These are phyloP conservation scores for Pogonocherus hispidulus DNA, from an alignment of 2,888 invertebrate genomes.

Conservation along the genomic window DNA sequence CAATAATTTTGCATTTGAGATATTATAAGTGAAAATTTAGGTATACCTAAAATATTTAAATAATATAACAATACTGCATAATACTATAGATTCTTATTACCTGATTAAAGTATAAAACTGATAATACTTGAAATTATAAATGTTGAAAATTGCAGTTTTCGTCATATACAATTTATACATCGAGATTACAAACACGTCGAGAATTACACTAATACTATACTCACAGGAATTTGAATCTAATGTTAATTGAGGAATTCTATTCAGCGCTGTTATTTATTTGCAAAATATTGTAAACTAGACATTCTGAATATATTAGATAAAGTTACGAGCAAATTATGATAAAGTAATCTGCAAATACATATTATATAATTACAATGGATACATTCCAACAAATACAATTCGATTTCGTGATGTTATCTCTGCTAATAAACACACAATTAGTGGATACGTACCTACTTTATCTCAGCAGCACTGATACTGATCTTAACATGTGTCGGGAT, in stretches of 20 bases:
- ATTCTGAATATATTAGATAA: not conserved
- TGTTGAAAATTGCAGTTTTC: not conserved
- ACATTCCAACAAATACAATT: conserved; percentile 4
- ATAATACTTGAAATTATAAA: not conserved
- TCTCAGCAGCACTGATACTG: conserved; percentile 47
- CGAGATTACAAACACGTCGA: no score
- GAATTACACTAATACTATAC: no score
- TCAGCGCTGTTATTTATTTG: not conserved
- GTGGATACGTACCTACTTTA: conserved; percentile 23
- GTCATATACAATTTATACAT: not conserved
- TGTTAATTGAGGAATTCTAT: not conserved
- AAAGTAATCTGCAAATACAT: not conserved
- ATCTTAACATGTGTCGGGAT: conserved; percentile 56
- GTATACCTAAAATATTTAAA: no score
- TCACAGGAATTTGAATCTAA: not conserved
- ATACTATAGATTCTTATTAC: no score
- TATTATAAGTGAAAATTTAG: no score
- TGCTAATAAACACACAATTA: conserved; percentile 27
- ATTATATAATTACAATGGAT: not conserved
- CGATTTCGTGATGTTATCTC: conserved; percentile 15
- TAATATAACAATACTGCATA: no score
- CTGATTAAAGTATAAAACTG: no score
- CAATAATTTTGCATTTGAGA: no score
- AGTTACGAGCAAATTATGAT: not conserved
- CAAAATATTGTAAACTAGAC: not conserved